These are phyloP conservation scores for Teleogryllus occipitalis DNA, from an alignment of 1,140 invertebrate species.

Conservation along the genomic window DNA sequence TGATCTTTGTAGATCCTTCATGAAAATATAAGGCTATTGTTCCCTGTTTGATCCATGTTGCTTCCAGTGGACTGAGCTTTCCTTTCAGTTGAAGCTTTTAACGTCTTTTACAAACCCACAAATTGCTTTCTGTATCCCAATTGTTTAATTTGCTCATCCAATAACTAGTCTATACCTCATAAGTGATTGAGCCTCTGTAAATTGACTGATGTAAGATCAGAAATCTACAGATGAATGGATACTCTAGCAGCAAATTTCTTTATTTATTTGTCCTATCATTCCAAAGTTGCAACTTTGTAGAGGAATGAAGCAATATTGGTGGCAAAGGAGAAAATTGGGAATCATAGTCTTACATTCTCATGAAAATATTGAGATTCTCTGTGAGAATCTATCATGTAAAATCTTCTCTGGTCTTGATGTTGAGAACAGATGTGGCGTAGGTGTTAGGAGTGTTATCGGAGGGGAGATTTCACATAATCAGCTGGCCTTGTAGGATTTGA, in stretches of 20 bases:
- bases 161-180: not conserved
- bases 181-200: not conserved
- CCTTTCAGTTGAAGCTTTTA: not conserved
- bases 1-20: conserved; percentile 9
- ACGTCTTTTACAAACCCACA: not conserved
- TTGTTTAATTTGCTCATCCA: not conserved
- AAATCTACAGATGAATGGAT: too few relatives aligned
- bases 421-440: conserved; percentile 3
- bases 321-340: not conserved
- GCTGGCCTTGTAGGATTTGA: conserved; percentile 13
- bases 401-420: conserved; percentile 4
- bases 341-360: not conserved
- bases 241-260: too few relatives aligned
- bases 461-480: conserved; percentile 7
- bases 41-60: not conserved
- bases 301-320: conserved; percentile 4
- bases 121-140: not conserved
- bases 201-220: too few relatives aligned
- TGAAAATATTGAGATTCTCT: not conserved
- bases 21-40: not conserved
- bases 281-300: not conserved
- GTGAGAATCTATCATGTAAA: not conserved
- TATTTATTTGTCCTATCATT: not conserved
- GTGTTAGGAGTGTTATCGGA: conserved; percentile 3
- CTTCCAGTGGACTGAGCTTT: not conserved